phyloP scores from a whole-genome alignment of 2,113 vertebrate species.

The Tachysurus fulvidraco region DNA sequence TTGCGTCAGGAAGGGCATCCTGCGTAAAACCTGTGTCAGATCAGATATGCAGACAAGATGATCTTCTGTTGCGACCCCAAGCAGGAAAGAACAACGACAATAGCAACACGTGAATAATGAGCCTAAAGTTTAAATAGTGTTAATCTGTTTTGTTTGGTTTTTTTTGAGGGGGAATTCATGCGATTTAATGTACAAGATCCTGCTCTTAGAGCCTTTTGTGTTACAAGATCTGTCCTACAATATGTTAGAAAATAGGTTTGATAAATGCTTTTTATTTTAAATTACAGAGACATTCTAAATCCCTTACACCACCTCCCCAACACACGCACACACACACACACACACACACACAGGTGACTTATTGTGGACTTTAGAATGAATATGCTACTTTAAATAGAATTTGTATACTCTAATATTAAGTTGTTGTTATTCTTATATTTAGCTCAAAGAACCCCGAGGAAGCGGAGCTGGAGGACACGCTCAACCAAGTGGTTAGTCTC shows the following conservation, averaged over 20 bases:
- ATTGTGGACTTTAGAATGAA: background rate
- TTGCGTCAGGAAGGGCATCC: too few species aligned
- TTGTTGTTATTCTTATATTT: slow-evolving; percentile 37
- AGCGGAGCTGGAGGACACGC: slow-evolving; percentile 96
- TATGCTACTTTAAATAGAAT: background rate
- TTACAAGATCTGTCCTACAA: background rate
- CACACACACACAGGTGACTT: too few species aligned
- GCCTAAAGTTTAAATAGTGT: background rate
- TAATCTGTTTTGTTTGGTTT: background rate
- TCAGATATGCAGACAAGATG: too few species aligned
- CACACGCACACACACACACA: background rate
- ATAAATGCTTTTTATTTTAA: background rate
- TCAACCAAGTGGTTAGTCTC: slow-evolving; percentile 96
- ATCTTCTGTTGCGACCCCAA: too few species aligned
- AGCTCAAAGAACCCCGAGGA: slow-evolving; percentile 99
- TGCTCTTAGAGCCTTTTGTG: background rate
- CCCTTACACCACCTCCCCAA: background rate
- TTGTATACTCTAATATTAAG: background rate
- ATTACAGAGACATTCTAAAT: background rate
- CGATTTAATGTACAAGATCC: background rate
- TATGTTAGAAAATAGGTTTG: background rate
- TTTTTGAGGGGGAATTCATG: background rate
- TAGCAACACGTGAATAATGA: background rate
- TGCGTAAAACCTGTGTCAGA: too few species aligned
- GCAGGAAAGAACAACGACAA: too few species aligned